Evolutionary conservation across 1,140 invertebrate genomes (phyloP).

Genomic region (Eupristina koningsbergeri): DNA sequence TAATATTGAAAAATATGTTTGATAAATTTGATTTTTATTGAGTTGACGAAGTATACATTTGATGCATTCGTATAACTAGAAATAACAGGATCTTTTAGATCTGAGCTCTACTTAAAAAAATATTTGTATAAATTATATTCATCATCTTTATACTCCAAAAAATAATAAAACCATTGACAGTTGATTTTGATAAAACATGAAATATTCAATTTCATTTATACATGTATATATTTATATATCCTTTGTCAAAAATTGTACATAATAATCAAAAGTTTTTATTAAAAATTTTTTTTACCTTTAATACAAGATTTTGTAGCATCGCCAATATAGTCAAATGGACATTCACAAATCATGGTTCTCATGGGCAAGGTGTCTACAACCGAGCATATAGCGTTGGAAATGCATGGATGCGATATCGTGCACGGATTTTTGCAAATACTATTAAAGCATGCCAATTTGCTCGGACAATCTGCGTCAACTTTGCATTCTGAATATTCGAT

Average conservation of each 20-base stretch:
- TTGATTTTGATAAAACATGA: too few species aligned
- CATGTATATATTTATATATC: too few species aligned
- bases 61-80: not conserved
- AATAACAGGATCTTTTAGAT: too few species aligned
- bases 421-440: constrained; percentile 89
- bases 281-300: constrained; percentile 75
- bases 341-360: constrained; percentile 90
- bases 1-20: not conserved
- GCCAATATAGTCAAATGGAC: constrained; percentile 84
- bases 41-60: not conserved
- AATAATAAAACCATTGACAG: too few species aligned
- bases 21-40: not conserved
- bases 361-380: constrained; percentile 89
- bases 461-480: constrained; percentile 87
- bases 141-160: too few species aligned
- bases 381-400: constrained; percentile 83
- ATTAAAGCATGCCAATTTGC: constrained; percentile 86
- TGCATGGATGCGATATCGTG: constrained; percentile 84
- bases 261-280: constrained; percentile 26
- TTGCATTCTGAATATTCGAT: constrained; percentile 80
- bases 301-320: constrained; percentile 88
- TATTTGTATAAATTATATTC: too few species aligned
- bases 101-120: too few species aligned
- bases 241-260: too few species aligned
- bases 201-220: too few species aligned